Percentiles rank a stretch among this genome's conserved stretches.
Conservation (phyloP, 2,113 vertebrate genomes). For the Trogon surrucura region DNA sequence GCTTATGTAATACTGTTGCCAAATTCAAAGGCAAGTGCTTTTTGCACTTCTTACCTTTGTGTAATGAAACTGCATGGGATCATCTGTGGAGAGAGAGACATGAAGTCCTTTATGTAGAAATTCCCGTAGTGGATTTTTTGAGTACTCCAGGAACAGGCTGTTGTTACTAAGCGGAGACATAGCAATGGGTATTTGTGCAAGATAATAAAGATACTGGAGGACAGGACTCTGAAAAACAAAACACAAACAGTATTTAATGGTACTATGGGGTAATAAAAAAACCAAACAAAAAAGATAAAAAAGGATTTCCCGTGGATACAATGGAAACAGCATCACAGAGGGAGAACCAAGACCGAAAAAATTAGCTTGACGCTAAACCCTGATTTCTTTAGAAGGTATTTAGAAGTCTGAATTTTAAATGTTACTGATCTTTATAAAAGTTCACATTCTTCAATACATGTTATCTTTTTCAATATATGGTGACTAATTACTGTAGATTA, state of each 20-base stretch:
- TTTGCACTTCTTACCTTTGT: constrained; percentile 85
- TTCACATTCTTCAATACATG: background rate
- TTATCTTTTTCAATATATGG: background rate
- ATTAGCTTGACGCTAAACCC: background rate
- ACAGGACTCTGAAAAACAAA: constrained; percentile 90
- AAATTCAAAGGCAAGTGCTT: background rate
- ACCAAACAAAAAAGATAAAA: background rate
- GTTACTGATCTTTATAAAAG: background rate
- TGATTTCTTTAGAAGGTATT: background rate
- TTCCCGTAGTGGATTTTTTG: constrained; percentile 93
- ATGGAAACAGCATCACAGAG: background rate
- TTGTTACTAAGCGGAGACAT: constrained; percentile 99
- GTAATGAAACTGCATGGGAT: constrained; percentile 99
- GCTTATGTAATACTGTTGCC: background rate
- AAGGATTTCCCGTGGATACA: background rate
- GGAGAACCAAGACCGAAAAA: background rate
- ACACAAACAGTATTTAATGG: background rate
- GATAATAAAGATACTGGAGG: constrained; percentile 96
- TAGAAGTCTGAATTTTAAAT: background rate
- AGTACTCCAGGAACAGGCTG: constrained; percentile 96
- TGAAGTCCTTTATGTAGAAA: constrained; percentile 96
- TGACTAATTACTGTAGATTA: background rate
- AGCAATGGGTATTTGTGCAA: constrained; percentile 95
- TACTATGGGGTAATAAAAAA: background rate
- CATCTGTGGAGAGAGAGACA: constrained; percentile 95